Conservation (phyloP, 2,113 vertebrate species). For the Rousettus leschenaultii region DNA sequence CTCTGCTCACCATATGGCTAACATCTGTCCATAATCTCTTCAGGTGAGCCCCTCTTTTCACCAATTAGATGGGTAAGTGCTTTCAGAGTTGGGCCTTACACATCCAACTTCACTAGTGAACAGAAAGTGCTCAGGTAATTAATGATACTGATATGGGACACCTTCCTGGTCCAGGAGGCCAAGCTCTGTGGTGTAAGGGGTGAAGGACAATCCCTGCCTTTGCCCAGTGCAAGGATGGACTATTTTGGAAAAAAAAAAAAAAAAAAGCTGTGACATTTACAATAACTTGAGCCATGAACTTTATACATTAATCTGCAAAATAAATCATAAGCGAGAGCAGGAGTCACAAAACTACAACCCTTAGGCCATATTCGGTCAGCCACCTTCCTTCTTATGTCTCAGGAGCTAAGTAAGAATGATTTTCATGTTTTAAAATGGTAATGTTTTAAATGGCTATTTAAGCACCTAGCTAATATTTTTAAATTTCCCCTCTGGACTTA, state of each 20-base stretch:
- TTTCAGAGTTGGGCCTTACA: background rate
- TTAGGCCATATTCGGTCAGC: background rate
- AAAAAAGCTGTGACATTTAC: background rate
- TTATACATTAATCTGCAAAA: background rate
- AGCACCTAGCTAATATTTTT: background rate
- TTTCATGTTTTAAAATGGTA: background rate
- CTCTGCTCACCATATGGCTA: background rate
- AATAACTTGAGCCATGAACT: background rate
- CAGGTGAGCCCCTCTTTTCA: background rate
- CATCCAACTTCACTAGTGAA: background rate
- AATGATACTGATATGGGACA: fast-evolving
- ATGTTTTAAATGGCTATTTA: background rate
- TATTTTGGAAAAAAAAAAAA: background rate
- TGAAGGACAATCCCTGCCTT: background rate
- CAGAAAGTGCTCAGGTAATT: background rate
- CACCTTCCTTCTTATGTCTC: background rate
- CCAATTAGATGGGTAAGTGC: background rate
- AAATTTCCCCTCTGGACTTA: background rate
- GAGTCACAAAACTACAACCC: background rate
- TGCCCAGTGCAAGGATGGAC: background rate
- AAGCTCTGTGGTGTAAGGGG: background rate
- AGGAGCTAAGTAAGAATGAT: background rate
- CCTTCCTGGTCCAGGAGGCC: background rate
- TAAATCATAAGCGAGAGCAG: background rate
- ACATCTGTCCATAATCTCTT: background rate